Evolutionary conservation across 1,140 invertebrate genomes (phyloP), one percentile per base, ranked within the genome.

Genomic region (Teleopsis dalmanni): DNA sequence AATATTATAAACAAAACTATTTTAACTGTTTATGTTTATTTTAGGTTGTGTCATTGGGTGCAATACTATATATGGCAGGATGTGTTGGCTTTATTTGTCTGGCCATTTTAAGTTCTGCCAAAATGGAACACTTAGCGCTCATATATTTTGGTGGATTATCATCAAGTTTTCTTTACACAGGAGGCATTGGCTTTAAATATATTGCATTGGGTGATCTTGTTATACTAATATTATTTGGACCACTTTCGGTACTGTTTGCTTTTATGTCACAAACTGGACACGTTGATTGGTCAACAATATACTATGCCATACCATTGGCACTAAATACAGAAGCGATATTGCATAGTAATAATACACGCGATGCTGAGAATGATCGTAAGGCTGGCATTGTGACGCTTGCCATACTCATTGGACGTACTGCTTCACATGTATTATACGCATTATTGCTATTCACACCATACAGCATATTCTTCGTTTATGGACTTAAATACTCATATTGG

Each of bases 121-220:
- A 85, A 70, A 89, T 95, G 84, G 91, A 95, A 71, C 91, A 95
- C 68, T 74, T 96, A 51, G 92, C 93, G 3, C 72, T 96, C 8
- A 85, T 95, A 1, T 97, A 94, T 66, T 96, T 97, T 74, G 91
- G 93, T 45, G 94, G 93, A 1, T 66, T 97, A 34, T 95, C 91
- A n/a, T 91, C 89, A n/a, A 92, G 88, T 47, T 94, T 94, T 73
- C 72, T 96, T 4, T 88, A 91, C 54, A 95, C 91, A 1, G 91
- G 91, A 36, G 91, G 92, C n/a, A 88, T 91, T 59, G 92, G 91
- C 40, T 78, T 95, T 27, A 95, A 95, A 69, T 95, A 95, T 58
- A 92, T 95, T 58, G 91, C 89, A 4, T 72, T 95, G 19, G 91
- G 92, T 33, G 92, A 95, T 74, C 81, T 95, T 23, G 71, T 96